phyloP scores from a whole-genome alignment of 2,113 vertebrate genomes.

The Mastomys natalensis region DNA sequence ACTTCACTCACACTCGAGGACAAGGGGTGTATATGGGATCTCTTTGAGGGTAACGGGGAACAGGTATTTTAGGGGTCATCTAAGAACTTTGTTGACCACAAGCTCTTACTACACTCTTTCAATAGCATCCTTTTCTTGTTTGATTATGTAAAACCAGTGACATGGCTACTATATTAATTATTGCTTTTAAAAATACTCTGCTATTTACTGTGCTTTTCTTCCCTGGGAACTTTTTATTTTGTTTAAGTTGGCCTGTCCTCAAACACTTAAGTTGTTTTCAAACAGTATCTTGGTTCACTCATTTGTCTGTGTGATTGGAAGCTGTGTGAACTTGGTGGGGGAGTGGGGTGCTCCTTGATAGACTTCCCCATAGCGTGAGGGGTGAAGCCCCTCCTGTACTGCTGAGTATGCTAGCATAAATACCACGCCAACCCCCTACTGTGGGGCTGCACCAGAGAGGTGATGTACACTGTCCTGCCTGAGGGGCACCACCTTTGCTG shows the following conservation, averaged over 20 bases:
- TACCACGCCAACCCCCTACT: fast-evolving
- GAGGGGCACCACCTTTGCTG: too few relatives aligned
- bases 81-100: background rate
- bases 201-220: background rate
- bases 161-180: background rate
- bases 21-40: background rate
- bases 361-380: background rate
- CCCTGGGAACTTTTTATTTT: conserved; percentile 6
- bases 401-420: background rate
- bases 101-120: conserved; percentile 21
- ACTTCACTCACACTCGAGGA: background rate
- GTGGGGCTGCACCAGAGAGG: background rate
- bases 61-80: background rate
- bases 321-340: background rate
- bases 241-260: background rate
- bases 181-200: conserved; percentile 5
- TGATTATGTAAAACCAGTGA: background rate
- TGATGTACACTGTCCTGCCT: background rate
- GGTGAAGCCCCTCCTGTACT: background rate
- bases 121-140: conserved; percentile 12
- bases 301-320: background rate
- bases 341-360: background rate
- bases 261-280: background rate
- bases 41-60: background rate
- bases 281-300: background rate